Conservation (phyloP, 2,888 invertebrate species). For the Dynastes tityus region DNA sequence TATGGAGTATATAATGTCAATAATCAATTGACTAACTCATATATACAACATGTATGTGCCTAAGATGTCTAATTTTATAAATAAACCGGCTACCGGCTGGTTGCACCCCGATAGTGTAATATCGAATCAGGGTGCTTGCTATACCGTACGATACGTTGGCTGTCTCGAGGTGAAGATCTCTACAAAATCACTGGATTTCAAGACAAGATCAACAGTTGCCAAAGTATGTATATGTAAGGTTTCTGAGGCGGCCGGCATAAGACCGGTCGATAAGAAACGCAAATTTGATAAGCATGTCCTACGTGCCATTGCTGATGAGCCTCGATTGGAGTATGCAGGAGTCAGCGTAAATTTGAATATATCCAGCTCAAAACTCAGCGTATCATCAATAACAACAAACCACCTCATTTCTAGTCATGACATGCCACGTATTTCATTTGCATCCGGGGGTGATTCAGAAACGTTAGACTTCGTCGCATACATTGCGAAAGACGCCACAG, state of each 20-base stretch:
- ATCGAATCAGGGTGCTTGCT: constrained; percentile 91
- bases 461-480: constrained; percentile 98
- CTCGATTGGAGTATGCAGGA: constrained; percentile 92
- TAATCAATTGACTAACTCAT: too few relatives aligned
- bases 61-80: constrained; percentile 62
- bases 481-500: constrained; percentile 93
- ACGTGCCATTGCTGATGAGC: constrained; percentile 87
- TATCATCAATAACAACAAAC: constrained; percentile 87
- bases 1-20: too few relatives aligned
- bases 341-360: constrained; percentile 93
- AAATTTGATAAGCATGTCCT: constrained; percentile 87
- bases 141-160: constrained; percentile 96
- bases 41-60: constrained; percentile 25
- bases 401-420: constrained; percentile 93
- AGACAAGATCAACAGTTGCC: constrained; percentile 94
- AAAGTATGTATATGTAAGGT: constrained; percentile 97
- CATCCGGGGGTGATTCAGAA: constrained; percentile 96
- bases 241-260: constrained; percentile 93
- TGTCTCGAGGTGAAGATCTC: constrained; percentile 96
- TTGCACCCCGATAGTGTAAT: constrained; percentile 72
- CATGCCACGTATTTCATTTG: constrained; percentile 98
- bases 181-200: constrained; percentile 97
- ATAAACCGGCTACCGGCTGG: constrained; percentile 69
- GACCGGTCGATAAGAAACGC: constrained; percentile 89
- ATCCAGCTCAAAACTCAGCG: constrained; percentile 89